Percentiles rank a stretch among this genome's conserved stretches.
Conservation (phyloP, 2,113 vertebrate species). For the Misgurnus anguillicaudatus region DNA sequence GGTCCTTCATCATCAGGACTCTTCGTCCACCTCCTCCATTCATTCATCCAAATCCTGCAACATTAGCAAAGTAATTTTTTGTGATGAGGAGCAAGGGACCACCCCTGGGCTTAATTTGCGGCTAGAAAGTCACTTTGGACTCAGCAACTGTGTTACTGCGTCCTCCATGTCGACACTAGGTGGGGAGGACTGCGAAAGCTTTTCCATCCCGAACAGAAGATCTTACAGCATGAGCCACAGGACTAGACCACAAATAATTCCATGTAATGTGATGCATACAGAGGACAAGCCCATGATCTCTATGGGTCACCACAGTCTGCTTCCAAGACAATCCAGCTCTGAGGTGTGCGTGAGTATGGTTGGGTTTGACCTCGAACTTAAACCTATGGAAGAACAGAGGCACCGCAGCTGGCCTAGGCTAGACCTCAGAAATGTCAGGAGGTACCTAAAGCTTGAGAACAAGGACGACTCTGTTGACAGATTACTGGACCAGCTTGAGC, state of each 20-base stretch:
- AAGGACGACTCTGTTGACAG: conserved; percentile 77
- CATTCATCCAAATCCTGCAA: conserved; percentile 68
- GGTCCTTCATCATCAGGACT: conserved; percentile 69
- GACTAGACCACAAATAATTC: conserved; percentile 59
- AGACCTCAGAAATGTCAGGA: conserved; percentile 74
- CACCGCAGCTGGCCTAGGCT: conserved; percentile 89
- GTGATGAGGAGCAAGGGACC: conserved; percentile 46
- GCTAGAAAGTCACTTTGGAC: conserved; percentile 62
- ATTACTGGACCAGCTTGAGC: conserved; percentile 72
- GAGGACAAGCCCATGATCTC: conserved; percentile 1
- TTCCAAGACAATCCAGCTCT: conserved; percentile 50
- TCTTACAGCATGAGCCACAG: conserved; percentile 73
- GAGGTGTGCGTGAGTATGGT: conserved; percentile 67
- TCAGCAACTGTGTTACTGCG: conserved; percentile 71
- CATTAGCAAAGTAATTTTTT: conserved; percentile 63
- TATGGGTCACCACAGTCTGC: accelerated
- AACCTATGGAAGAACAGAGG: conserved; percentile 70
- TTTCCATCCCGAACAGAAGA: conserved; percentile 18
- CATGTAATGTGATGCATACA: conserved; percentile 11
- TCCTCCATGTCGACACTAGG: conserved; percentile 51
- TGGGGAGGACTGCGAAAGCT: conserved; percentile 22
- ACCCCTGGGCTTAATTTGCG: conserved; percentile 56
- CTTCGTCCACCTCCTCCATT: conserved; percentile 67
- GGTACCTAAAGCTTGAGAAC: conserved; percentile 83
- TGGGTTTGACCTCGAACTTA: conserved; percentile 62